Evolutionary conservation across 2,113 vertebrate genomes (phyloP).

Genomic region (Laterallus jamaicensis): DNA sequence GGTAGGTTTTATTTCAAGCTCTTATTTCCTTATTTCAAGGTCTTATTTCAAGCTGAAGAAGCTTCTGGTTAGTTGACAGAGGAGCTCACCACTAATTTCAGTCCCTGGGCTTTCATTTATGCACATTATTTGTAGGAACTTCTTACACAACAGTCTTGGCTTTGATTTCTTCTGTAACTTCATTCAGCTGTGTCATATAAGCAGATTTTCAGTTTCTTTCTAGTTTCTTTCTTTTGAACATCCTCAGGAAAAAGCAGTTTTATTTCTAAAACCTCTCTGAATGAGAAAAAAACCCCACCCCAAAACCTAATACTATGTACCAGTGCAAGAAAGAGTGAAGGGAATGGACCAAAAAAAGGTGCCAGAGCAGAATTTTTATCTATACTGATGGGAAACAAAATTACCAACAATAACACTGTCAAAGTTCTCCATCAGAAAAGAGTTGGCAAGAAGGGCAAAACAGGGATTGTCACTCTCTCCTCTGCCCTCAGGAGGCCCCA

Average conservation of each 20-base stretch:
- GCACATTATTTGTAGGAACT: not conserved
- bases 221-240: not conserved
- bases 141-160: not conserved
- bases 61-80: not conserved
- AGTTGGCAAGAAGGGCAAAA: too few relatives aligned
- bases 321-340: not conserved
- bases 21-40: too few relatives aligned
- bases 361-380: not conserved
- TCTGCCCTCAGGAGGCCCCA: too few relatives aligned
- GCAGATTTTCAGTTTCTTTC: not conserved
- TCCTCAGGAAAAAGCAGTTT: not conserved
- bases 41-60: not conserved
- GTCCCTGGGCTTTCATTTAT: not conserved
- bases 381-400: not conserved
- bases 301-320: not conserved
- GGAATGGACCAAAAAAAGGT: not conserved
- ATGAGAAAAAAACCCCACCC: not conserved
- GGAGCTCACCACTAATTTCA: not conserved
- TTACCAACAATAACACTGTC: not conserved
- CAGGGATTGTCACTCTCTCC: too few relatives aligned
- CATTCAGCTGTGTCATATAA: not conserved
- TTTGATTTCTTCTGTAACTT: not conserved
- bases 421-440: not conserved
- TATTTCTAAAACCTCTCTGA: not conserved
- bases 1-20: not conserved